A percentile compares a stretch with the other conserved stretches of the same genome.
phyloP scores from a whole-genome alignment of 2,888 invertebrate species.

The Rhopalosiphum nymphaeae region DNA sequence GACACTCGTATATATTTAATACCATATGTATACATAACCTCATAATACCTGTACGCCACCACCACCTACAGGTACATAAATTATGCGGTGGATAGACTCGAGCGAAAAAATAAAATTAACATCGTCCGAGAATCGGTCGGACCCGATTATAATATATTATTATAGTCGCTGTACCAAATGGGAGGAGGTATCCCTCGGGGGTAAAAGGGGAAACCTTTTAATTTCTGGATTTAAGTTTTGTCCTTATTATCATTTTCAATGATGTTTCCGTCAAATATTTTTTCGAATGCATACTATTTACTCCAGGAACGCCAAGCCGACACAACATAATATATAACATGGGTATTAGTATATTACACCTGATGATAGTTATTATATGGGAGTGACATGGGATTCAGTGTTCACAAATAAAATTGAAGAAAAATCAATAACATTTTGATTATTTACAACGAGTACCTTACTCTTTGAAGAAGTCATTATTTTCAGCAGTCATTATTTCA shows the following conservation, averaged over 20 bases:
- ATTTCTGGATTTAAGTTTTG: background rate
- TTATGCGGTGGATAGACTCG: background rate
- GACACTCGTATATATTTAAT: background rate
- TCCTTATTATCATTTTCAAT: background rate
- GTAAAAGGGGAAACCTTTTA: background rate
- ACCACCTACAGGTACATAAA: constrained; percentile 13
- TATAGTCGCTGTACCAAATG: background rate
- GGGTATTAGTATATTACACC: too few relatives aligned
- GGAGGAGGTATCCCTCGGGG: background rate
- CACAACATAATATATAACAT: too few relatives aligned
- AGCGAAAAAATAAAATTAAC: constrained; percentile 2
- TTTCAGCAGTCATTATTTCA: too few relatives aligned
- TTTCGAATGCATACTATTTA: background rate
- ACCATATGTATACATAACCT: background rate
- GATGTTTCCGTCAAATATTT: background rate
- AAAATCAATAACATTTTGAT: too few relatives aligned
- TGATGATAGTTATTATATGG: too few relatives aligned
- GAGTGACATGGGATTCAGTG: too few relatives aligned
- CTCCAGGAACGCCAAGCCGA: background rate
- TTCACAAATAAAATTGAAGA: too few relatives aligned
- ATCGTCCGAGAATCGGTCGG: background rate
- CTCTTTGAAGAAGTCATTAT: too few relatives aligned
- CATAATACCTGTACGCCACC: background rate
- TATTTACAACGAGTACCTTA: too few relatives aligned
- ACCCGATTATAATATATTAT: constrained; percentile 4